These are phyloP conservation scores for Drosophila mojavensis DNA, from an alignment of 1,140 invertebrate genomes.

Conservation along the genomic window DNA sequence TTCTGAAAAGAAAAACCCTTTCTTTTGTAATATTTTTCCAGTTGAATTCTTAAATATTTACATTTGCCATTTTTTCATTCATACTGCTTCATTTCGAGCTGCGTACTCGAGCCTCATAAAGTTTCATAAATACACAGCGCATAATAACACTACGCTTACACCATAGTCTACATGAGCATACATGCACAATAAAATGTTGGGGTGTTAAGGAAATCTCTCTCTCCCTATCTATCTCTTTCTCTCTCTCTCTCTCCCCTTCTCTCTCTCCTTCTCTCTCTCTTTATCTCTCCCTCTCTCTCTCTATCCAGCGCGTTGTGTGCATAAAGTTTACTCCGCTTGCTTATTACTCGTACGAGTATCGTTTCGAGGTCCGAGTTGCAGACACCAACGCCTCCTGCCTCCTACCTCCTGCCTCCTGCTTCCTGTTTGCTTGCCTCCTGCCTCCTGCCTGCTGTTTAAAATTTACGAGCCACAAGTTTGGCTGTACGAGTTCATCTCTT, in stretches of 20 bases:
- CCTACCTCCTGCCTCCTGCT: background rate
- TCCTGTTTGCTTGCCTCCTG: constrained; percentile 7
- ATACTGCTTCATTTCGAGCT: constrained; percentile 21
- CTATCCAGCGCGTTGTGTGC: constrained; percentile 13
- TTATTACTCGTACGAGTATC: constrained; percentile 48
- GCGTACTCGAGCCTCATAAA: constrained; percentile 25
- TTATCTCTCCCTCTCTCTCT: constrained; percentile 6
- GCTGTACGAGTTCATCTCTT: constrained; percentile 25
- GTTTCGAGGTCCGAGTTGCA: constrained; percentile 38
- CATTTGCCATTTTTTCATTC: background rate
- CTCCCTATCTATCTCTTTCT: background rate
- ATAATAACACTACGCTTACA: background rate
- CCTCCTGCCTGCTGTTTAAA: constrained; percentile 19
- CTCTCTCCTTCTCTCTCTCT: constrained; percentile 23
- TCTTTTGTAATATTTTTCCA: background rate
- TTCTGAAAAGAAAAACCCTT: too few relatives aligned
- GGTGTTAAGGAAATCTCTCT: too few relatives aligned
- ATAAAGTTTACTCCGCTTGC: constrained; percentile 40
- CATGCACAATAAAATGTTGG: constrained; percentile 16
- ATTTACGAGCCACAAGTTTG: constrained; percentile 38
- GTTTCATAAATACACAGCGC: constrained; percentile 7
- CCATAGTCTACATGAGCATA: background rate
- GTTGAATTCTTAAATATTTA: background rate
- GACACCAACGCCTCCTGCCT: constrained; percentile 20
- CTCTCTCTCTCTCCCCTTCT: background rate